A percentile compares a stretch with the other conserved stretches of the same genome.
Conservation (phyloP, 37 sponge, comb jelly and placozoan species). For the Cliona cf. orientalis region DNA sequence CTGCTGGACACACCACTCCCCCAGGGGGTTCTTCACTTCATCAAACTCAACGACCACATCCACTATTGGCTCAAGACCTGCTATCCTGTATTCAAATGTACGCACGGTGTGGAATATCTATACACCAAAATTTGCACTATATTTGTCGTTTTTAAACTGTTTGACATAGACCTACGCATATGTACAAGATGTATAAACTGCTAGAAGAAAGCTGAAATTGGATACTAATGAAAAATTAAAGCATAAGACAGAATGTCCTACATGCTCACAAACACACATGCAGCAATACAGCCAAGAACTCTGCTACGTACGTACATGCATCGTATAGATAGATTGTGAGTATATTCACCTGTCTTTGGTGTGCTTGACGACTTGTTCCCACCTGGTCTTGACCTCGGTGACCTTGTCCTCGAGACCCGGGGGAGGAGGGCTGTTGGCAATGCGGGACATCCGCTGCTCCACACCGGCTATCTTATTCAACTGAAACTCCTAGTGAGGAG, state of each 20-base stretch:
- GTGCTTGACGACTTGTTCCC: conserved; percentile 42
- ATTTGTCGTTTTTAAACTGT: too few species aligned
- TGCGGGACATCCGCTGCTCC: conserved; percentile 10
- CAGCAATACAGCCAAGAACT: too few species aligned
- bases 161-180: too few species aligned
- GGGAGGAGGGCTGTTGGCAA: conserved; percentile 25
- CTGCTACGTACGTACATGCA: neutral
- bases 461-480: conserved; percentile 13
- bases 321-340: neutral
- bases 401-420: conserved; percentile 46
- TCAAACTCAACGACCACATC: conserved; percentile 51
- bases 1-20: conserved; percentile 51
- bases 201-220: neutral
- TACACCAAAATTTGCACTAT: too few species aligned
- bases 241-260: neutral
- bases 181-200: neutral
- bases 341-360: conserved; percentile 41
- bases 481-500: conserved; percentile 47
- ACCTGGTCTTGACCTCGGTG: conserved; percentile 30
- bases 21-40: conserved; percentile 47
- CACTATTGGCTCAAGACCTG: conserved; percentile 32
- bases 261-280: neutral
- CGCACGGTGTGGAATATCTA: too few species aligned
- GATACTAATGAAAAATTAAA: neutral
- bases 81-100: conserved; percentile 16